phyloP scores from a whole-genome alignment of 1,140 invertebrate species.

The Hesperophylax magnus region DNA sequence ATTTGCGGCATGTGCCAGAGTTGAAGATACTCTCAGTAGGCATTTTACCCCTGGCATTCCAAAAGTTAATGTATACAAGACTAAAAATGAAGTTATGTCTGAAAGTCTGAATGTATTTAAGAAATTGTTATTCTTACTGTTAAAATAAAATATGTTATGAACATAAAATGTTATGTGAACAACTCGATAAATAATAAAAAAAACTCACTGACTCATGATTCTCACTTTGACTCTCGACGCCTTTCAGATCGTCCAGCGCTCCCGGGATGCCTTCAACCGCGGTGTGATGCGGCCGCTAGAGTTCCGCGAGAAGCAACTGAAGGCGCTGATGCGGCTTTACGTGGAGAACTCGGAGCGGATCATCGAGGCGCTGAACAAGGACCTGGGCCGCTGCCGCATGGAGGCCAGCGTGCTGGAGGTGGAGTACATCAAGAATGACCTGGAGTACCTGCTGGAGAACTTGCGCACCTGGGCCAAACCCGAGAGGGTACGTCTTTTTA shows the following conservation, averaged over 20 bases:
- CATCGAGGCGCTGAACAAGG: slow-evolving; percentile 81
- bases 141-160: no score
- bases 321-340: slow-evolving; percentile 80
- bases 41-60: no score
- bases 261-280: slow-evolving; percentile 75
- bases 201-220: no score
- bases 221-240: no score
- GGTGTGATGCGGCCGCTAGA: slow-evolving; percentile 82
- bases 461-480: slow-evolving; percentile 79
- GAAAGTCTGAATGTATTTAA: no score
- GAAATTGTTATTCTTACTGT: no score
- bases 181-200: no score
- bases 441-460: slow-evolving; percentile 74
- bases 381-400: slow-evolving; percentile 84
- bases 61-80: no score
- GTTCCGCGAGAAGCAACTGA: slow-evolving; percentile 86
- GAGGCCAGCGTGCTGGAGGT: slow-evolving; percentile 80
- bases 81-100: no score
- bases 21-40: no score
- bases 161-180: no score
- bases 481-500: slow-evolving; percentile 70
- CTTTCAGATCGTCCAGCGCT: slow-evolving; percentile 74
- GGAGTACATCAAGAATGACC: slow-evolving; percentile 77
- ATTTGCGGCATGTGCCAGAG: no score
- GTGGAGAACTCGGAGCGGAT: slow-evolving; percentile 85